phyloP scores from a whole-genome alignment of 2,797 vertebrate species.

The Coccyzus lansbergi region DNA sequence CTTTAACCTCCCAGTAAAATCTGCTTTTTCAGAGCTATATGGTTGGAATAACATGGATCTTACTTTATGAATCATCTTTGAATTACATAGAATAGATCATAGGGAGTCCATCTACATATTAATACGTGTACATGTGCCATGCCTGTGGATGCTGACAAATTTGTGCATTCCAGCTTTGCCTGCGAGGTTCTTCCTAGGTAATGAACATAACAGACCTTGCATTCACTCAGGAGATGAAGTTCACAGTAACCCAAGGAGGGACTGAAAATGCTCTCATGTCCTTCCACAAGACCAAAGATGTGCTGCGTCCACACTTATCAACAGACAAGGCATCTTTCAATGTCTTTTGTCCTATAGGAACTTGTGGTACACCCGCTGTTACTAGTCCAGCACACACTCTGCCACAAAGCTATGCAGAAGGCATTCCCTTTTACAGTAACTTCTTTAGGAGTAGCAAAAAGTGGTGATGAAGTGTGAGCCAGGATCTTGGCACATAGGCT shows the following conservation, averaged over 20 bases:
- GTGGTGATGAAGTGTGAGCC: background rate
- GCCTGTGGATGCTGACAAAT: background rate
- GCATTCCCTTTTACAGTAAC: background rate
- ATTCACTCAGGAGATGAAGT: background rate
- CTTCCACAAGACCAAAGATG: background rate
- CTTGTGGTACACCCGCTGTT: background rate
- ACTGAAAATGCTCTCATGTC: background rate
- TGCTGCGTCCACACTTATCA: background rate
- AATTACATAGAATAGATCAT: background rate
- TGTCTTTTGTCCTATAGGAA: background rate
- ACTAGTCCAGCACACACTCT: background rate
- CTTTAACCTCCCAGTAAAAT: background rate
- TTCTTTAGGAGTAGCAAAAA: background rate
- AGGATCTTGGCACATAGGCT: background rate
- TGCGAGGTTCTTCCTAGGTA: background rate
- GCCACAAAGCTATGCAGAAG: background rate
- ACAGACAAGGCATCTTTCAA: background rate
- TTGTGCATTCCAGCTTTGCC: background rate
- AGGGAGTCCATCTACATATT: background rate
- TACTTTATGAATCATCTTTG: background rate
- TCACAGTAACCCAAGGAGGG: background rate
- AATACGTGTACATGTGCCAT: rapidly evolving
- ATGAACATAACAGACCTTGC: background rate
- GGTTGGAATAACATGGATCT: background rate
- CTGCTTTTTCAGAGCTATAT: background rate